Conservation (phyloP, 64 coral and sea anemone species). For the Platygyra sinensis region DNA sequence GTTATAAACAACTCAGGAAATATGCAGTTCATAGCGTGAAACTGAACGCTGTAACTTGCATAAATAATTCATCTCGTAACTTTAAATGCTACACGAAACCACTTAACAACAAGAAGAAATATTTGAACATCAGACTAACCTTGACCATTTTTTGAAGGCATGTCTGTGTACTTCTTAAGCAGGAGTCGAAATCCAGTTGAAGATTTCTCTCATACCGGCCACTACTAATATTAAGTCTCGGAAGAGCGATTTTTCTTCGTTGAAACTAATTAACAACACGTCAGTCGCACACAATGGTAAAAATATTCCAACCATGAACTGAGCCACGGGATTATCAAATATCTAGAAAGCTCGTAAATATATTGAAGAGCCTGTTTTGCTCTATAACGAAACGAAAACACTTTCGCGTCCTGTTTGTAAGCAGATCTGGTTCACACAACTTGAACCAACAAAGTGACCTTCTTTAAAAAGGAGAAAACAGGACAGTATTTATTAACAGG, state of each 20-base stretch:
- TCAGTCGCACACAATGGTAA: background rate
- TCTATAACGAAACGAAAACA: no score
- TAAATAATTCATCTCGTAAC: no score
- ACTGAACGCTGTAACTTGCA: no score
- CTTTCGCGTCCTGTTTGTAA: background rate
- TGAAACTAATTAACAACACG: background rate
- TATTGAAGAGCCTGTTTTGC: background rate
- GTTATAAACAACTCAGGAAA: no score
- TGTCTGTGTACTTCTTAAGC: background rate
- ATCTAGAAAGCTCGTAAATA: background rate
- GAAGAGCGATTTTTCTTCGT: background rate
- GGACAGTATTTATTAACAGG: no score
- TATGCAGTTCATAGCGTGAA: no score
- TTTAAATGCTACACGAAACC: background rate
- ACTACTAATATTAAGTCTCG: background rate
- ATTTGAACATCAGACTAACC: background rate
- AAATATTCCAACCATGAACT: constrained; percentile 14
- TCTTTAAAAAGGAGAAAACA: no score
- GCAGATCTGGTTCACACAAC: no score
- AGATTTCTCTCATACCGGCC: background rate
- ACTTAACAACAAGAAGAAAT: background rate
- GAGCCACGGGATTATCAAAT: background rate
- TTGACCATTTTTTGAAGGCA: constrained; percentile 24
- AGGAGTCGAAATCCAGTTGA: background rate
- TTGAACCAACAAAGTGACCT: no score